Base-by-base conservation (phyloP, 1,140 invertebrate species). In the Whitmania pigra region DNA sequence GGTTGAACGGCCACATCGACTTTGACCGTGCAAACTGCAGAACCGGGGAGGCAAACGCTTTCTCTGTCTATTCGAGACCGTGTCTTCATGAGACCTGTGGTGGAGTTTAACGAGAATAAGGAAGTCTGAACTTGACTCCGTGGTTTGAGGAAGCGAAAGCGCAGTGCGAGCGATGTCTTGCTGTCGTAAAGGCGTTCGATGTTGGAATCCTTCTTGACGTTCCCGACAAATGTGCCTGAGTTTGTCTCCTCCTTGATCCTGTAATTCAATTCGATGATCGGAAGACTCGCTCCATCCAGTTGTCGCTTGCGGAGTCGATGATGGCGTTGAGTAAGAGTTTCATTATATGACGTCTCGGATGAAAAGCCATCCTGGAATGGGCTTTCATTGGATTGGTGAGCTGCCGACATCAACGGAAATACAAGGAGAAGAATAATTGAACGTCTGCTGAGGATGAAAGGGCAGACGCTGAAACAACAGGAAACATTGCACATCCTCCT, bases 1-100 rank as follows among this genome's bases (percentile, higher is more conserved):
- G 69, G 69, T 22, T 70, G 69, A 54, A 70, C 49, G 43, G 69
- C 69, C 22, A 70, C 69, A 22, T 70, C 69, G 6, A 70, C n/a
- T 9, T 49, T 36, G 22, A 70, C n/a, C 36, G 25, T 53, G 43
- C 69, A 70, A 4, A 53, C 31, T 27, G 40, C 69, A 22, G 29
- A 25, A 13, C 57, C 22, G 29, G 29, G 22, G 29, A 20, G 57
- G 11, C 57, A 63, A 20, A 63, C 3, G 11, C 22, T 63, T 20
- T 63, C 57, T 63, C 57, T 63, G 29, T 63, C 57, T 3, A 63
- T 63, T n/a, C 29, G 22, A 13, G 29, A 22, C 22, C 22, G 2
- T 1, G 57, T 63, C 29, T 17, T 63, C 57, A 63, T 13, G 29
- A 63, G 22, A n/a, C 57, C 57, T n/a, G 57, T 63, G 57, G 22